Evolutionary conservation across 2,113 vertebrate species (phyloP).

Genomic region (Plestiodon gilberti): DNA sequence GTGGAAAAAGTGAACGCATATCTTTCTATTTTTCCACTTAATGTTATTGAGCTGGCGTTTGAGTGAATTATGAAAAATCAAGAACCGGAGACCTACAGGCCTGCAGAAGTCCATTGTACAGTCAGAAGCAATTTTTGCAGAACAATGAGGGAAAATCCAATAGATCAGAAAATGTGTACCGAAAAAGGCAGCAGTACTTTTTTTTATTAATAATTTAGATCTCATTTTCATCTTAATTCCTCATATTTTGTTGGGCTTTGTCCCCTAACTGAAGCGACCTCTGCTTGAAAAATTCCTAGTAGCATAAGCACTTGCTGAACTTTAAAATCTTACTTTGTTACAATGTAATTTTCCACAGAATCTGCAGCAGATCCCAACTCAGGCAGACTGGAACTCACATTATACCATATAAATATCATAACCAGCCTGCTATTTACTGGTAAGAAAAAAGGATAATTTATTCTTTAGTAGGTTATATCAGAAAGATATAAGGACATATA

Average conservation of each 20-base stretch:
- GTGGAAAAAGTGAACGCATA: slow-evolving; percentile 58
- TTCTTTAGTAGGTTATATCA: not conserved
- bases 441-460: not conserved
- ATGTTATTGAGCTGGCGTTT: slow-evolving; percentile 66
- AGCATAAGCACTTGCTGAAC: slow-evolving; percentile 30
- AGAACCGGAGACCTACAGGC: slow-evolving; percentile 54
- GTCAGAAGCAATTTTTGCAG: slow-evolving; percentile 65
- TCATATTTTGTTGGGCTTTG: slow-evolving; percentile 44
- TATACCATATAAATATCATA: not conserved
- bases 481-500: not conserved
- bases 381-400: not conserved
- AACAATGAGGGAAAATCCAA: slow-evolving; percentile 66
- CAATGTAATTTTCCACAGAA: slow-evolving; percentile 21
- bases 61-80: slow-evolving; percentile 72
- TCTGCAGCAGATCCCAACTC: slow-evolving; percentile 23
- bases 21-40: slow-evolving; percentile 72
- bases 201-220: slow-evolving; percentile 68
- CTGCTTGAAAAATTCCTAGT: slow-evolving; percentile 46
- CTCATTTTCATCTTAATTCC: slow-evolving; percentile 65
- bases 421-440: not conserved
- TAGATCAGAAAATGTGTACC: slow-evolving; percentile 52
- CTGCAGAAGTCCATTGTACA: slow-evolving; percentile 59
- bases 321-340: not conserved
- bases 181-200: slow-evolving; percentile 56
- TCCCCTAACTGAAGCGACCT: slow-evolving; percentile 36